These are phyloP conservation scores for Quadroppia sp. DNA, from an alignment of 2,888 invertebrate genomes.

Conservation along the genomic window DNA sequence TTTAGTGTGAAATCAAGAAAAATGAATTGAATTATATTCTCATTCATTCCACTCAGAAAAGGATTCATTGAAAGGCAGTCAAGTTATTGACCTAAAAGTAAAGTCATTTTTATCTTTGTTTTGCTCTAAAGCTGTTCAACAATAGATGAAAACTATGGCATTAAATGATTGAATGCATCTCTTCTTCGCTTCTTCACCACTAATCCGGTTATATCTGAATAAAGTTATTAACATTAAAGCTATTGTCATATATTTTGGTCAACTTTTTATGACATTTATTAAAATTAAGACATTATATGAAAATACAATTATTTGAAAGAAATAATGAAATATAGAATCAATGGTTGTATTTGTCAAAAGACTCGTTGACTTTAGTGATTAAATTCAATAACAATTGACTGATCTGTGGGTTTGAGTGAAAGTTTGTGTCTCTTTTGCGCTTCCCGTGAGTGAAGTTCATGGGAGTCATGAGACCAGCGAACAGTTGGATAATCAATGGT, in stretches of 20 bases:
- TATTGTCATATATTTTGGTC: background rate
- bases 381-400: background rate
- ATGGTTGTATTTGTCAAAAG: constrained; percentile 8
- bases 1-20: constrained; percentile 29
- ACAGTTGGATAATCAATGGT: constrained; percentile 1
- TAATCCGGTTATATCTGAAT: background rate
- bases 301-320: background rate
- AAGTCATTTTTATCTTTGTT: background rate
- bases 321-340: background rate
- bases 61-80: constrained; percentile 22
- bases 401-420: constrained; percentile 9
- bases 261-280: background rate
- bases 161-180: background rate
- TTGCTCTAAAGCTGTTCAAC: background rate
- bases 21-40: background rate
- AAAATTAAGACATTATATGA: too few relatives aligned
- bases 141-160: background rate
- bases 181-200: background rate
- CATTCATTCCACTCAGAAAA: background rate
- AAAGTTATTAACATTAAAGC: background rate
- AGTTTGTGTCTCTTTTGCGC: constrained; percentile 21
- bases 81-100: constrained; percentile 33
- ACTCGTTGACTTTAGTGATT: background rate
- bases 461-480: constrained; percentile 19
- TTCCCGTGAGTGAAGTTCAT: constrained; percentile 35